A percentile compares a stretch with the other conserved stretches of the same genome.
Conservation (phyloP, 2,113 vertebrate species). For the Heloderma charlesbogerti region DNA sequence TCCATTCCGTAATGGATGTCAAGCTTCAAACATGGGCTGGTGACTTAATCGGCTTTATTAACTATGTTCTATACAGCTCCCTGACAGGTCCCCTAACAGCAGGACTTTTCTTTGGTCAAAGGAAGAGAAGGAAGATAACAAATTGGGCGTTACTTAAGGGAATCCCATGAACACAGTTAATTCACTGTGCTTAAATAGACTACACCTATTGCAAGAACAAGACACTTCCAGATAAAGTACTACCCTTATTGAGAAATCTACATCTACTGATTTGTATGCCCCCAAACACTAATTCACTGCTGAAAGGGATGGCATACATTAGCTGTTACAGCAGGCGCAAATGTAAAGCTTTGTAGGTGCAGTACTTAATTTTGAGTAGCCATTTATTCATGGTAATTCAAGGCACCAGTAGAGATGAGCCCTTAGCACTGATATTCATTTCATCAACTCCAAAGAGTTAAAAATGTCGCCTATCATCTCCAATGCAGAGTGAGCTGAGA, state of each 20-base stretch:
- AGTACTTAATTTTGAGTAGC: not conserved
- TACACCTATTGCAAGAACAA: not conserved
- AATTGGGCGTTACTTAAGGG: not conserved
- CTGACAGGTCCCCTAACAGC: not conserved
- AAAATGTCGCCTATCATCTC: slow-evolving; percentile 46
- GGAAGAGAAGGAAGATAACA: not conserved
- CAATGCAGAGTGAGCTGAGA: not conserved
- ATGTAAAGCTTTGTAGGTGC: not conserved
- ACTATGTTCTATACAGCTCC: no score
- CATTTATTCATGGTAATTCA: not conserved
- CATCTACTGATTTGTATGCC: not conserved
- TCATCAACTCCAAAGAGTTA: slow-evolving; percentile 42
- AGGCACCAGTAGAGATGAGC: not conserved
- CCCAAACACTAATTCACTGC: not conserved
- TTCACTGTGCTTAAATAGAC: not conserved
- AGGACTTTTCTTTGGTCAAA: not conserved
- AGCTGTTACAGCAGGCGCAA: not conserved
- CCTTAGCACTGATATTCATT: not conserved
- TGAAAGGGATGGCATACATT: not conserved
- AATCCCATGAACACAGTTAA: not conserved
- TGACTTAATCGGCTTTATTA: no score
- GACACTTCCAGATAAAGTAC: not conserved
- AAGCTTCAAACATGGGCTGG: not conserved
- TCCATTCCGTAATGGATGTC: not conserved
- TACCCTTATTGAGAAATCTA: not conserved